Base-by-base conservation (phyloP, 2,888 invertebrate species). In the Heliconius sara region DNA sequence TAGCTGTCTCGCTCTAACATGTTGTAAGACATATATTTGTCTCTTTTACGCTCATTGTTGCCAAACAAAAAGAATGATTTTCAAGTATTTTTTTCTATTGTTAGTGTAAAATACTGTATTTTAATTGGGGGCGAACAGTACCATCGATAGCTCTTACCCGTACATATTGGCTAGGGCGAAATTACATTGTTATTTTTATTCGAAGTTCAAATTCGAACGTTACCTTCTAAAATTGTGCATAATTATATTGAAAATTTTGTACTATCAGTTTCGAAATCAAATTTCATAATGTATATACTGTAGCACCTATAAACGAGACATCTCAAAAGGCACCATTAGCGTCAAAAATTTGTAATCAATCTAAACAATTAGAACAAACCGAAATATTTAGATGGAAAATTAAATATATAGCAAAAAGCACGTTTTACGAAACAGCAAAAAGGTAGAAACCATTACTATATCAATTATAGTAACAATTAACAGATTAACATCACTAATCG, bases 151-250 rank as follows among this genome's bases (percentile, higher is more conserved):
- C 89, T 88, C 91, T 84, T 87, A 7, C 2, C 47, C 91, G 88
- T 92, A 92, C 90, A 92, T 92, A 93, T 92, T 92, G 93, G 93
- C 92, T 89, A 83, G 83, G 78, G 30, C 76, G 75, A 63, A 47
- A 27, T 25, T 22, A 47, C 25, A 3, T 39, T 75, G 19, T 47
- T 75, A 43, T 75, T 75, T 65, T 65, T 75, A 43, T 75, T 75
- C 65, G 75, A 73, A 73, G 12, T 30, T 43, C 22, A 19, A 75
- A 34, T 73, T 73, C 73, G 75, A 65, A 75, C 43, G 13, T 27
- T 75, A 75, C 43, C 75, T 47, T 13, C 65, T 66, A 65, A 52
- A 52, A 27, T 77, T 71, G 60, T 72, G 65, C 52, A 52, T 72
- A 60, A 60, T 52, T 52, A 73, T 72, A 66, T 60, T 68, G 77